phyloP scores from a whole-genome alignment of 2,113 vertebrate species.

The Zosterops borbonicus region DNA sequence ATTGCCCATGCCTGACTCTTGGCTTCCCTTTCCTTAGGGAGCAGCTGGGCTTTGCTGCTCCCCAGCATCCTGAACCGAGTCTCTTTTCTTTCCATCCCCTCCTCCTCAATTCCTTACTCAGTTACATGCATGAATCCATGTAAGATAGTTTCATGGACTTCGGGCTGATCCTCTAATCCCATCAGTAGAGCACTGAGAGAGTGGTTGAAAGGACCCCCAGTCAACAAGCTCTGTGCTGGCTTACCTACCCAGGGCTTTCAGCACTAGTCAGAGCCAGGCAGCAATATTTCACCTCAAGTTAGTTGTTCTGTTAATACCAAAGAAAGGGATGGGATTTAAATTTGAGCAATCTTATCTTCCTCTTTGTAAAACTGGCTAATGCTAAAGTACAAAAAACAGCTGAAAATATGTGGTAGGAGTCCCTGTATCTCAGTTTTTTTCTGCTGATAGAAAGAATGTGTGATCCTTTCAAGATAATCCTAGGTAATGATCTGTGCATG shows the following conservation, averaged over 20 bases:
- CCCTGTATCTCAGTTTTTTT: fast-evolving
- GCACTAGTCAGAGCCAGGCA: neutral
- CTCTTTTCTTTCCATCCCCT: neutral
- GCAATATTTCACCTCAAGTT: neutral
- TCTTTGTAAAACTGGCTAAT: neutral
- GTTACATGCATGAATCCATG: neutral
- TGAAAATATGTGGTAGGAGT: neutral
- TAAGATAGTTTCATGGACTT: neutral
- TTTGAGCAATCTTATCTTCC: neutral
- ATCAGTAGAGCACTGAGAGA: neutral
- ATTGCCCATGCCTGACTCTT: fast-evolving
- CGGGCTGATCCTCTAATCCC: neutral
- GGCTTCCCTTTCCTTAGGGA: neutral
- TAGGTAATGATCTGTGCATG: neutral
- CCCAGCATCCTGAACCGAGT: neutral
- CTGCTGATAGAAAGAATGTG: neutral
- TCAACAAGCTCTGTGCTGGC: neutral
- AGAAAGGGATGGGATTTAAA: neutral
- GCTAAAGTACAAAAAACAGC: neutral
- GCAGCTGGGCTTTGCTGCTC: neutral
- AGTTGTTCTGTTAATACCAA: neutral
- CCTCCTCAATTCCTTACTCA: neutral
- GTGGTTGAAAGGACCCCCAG: neutral
- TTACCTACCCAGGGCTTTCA: neutral
- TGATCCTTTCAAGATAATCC: neutral